Percentiles rank a stretch among this genome's conserved stretches.
These are phyloP conservation scores for Brassicogethes aeneus DNA, from an alignment of 2,888 invertebrate species.

Conservation along the genomic window DNA sequence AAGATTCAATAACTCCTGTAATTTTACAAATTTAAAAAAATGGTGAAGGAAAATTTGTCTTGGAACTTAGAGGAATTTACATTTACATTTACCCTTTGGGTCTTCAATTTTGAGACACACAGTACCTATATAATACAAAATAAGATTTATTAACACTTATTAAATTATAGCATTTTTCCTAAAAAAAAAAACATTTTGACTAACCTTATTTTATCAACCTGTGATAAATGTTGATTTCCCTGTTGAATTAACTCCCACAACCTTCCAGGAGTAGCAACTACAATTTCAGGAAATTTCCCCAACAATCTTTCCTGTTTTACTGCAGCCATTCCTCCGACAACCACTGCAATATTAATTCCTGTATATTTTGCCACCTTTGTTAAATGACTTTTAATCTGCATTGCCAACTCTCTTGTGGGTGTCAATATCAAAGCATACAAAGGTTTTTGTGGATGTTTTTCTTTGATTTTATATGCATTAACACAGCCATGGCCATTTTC, in stretches of 20 bases:
- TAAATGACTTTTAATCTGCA: constrained; percentile 87
- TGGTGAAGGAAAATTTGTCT: too few species aligned
- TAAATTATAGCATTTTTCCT: not conserved
- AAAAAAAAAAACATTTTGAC: constrained; percentile 11
- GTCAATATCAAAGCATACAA: constrained; percentile 83
- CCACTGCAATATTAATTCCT: constrained; percentile 62
- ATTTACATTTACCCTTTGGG: too few species aligned
- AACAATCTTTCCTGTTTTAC: constrained; percentile 90
- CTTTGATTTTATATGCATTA: constrained; percentile 44
- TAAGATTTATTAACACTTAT: too few species aligned
- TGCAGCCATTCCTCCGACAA: constrained; percentile 90
- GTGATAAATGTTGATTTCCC: constrained; percentile 67
- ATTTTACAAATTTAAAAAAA: too few species aligned
- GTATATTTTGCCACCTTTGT: constrained; percentile 72
- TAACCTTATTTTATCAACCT: constrained; percentile 61
- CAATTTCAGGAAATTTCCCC: constrained; percentile 76
- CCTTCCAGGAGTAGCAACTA: constrained; percentile 95
- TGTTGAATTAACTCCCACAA: constrained; percentile 87
- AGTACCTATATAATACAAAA: too few species aligned
- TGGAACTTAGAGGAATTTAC: too few species aligned
- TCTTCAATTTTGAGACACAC: too few species aligned
- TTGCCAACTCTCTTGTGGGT: constrained; percentile 92
- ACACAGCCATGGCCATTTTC: constrained; percentile 45
- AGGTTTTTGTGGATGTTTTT: constrained; percentile 41
- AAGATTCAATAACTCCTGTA: too few species aligned